phyloP scores from a whole-genome alignment of 2,888 invertebrate genomes.

The Drosophila niveifrons region DNA sequence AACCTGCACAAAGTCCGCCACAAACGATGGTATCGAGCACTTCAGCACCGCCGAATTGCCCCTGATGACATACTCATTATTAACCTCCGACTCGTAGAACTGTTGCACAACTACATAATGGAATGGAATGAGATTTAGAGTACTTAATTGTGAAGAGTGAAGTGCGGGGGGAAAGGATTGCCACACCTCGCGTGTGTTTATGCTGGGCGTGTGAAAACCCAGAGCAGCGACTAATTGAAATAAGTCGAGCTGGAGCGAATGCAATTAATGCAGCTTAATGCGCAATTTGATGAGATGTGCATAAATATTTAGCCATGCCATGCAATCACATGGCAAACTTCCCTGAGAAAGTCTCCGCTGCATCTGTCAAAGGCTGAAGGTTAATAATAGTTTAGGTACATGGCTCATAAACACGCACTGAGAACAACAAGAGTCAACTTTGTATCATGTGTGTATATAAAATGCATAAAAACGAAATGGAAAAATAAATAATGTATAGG shows the following conservation, averaged over 20 bases:
- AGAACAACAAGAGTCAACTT: constrained; percentile 43
- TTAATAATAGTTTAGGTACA: constrained; percentile 67
- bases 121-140: constrained; percentile 27
- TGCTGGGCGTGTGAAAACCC: constrained; percentile 63
- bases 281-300: constrained; percentile 49
- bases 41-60: constrained; percentile 91
- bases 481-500: constrained; percentile 27
- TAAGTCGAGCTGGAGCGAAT: constrained; percentile 40
- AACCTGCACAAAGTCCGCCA: constrained; percentile 90
- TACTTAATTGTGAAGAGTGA: constrained; percentile 40
- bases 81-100: constrained; percentile 90
- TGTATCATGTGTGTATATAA: constrained; percentile 17
- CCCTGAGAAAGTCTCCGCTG: constrained; percentile 62
- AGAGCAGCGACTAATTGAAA: constrained; percentile 70
- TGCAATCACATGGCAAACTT: constrained; percentile 34
- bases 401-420: constrained; percentile 62
- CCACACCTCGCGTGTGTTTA: constrained; percentile 56
- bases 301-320: constrained; percentile 55
- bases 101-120: constrained; percentile 89
- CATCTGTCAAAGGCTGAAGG: constrained; percentile 35
- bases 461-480: constrained; percentile 47
- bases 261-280: constrained; percentile 63
- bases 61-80: constrained; percentile 91
- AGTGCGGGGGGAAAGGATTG: constrained; percentile 7
- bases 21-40: constrained; percentile 91